Evolutionary conservation across 2,797 vertebrate genomes (phyloP).

Genomic region (Microhierax caerulescens): DNA sequence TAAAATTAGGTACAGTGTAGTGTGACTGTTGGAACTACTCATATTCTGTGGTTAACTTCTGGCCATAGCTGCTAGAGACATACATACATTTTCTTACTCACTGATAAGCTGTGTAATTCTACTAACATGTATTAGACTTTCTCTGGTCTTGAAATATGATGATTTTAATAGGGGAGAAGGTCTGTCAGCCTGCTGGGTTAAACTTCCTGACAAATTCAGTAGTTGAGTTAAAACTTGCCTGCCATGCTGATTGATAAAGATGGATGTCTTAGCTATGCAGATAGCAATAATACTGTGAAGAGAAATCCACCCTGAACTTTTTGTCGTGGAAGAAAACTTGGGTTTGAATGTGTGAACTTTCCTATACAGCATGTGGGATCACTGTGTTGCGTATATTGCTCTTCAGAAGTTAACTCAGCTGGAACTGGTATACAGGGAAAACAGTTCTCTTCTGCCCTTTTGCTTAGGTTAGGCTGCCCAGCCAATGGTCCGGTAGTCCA

Average conservation of each 20-base stretch:
- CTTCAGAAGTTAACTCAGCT: background rate
- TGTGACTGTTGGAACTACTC: background rate
- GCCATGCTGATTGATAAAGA: background rate
- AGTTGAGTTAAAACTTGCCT: background rate
- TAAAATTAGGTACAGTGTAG: background rate
- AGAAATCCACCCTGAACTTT: background rate
- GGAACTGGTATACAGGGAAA: background rate
- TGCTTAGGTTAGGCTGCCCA: background rate
- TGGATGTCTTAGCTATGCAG: background rate
- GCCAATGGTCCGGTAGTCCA: background rate
- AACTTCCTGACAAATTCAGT: background rate
- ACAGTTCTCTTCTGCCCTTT: background rate
- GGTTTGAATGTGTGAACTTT: background rate
- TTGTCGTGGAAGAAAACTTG: background rate
- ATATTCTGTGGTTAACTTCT: background rate
- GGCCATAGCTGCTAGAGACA: background rate
- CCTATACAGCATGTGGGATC: background rate
- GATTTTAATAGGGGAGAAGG: background rate
- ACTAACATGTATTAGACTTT: background rate
- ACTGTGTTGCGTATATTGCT: background rate
- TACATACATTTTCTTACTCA: background rate
- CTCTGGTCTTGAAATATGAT: background rate
- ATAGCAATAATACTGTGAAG: background rate
- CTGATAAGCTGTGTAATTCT: background rate
- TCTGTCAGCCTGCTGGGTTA: background rate